Evolutionary conservation across 2,797 vertebrate species (phyloP).

Genomic region (Hemibagrus guttatus): DNA sequence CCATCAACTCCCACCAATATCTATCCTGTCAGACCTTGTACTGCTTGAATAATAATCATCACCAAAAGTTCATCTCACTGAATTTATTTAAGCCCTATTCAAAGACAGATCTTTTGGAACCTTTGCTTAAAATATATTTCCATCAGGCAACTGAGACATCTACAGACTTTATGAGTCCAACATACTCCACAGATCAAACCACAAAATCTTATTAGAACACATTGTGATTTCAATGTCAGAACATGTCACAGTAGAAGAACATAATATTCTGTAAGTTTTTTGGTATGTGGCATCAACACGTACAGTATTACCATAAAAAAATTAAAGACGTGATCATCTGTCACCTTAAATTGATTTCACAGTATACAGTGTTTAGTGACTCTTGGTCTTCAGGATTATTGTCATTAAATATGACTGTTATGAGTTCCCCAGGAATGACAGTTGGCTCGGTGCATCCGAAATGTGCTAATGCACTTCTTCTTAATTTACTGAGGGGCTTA

Average conservation of each 20-base stretch:
- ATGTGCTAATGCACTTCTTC: slow-evolving; percentile 47
- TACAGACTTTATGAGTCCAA: slow-evolving; percentile 5
- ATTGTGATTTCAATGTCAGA: slow-evolving; percentile 2
- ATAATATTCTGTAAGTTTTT: neutral
- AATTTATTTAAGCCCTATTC: neutral
- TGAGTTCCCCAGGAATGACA: slow-evolving; percentile 52
- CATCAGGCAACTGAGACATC: slow-evolving; percentile 6
- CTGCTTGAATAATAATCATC: slow-evolving; percentile 3
- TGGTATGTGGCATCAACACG: neutral
- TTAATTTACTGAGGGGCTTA: slow-evolving; percentile 47
- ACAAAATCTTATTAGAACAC: slow-evolving; percentile 14
- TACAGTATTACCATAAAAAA: slow-evolving; percentile 11
- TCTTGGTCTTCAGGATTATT: slow-evolving; percentile 46
- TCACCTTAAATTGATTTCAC: slow-evolving; percentile 39
- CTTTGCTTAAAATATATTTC: slow-evolving; percentile 32
- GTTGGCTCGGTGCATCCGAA: slow-evolving; percentile 40
- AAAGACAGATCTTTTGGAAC: slow-evolving; percentile 40
- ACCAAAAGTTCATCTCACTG: neutral
- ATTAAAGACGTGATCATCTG: no score
- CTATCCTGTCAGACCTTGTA: neutral
- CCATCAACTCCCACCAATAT: neutral
- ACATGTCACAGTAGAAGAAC: neutral
- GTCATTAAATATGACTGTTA: slow-evolving; percentile 57
- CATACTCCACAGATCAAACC: slow-evolving; percentile 26
- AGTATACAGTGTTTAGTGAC: slow-evolving; percentile 39